Evolutionary conservation across 1,140 invertebrate species (phyloP).

Genomic region (Eumaeus atala): DNA sequence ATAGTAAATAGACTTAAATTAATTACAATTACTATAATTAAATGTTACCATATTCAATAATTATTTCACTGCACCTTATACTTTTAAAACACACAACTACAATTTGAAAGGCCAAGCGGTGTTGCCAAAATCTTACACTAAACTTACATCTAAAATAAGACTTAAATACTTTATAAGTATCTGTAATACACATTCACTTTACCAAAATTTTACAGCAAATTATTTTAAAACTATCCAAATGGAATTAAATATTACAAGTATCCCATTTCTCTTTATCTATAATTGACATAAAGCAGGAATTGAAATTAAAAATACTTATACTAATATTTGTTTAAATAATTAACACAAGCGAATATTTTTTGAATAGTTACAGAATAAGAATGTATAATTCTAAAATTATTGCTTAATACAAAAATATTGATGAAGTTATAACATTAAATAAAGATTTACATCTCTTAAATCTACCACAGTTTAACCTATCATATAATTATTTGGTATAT

Average conservation of each 20-base stretch:
- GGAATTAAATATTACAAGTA: conserved; percentile 41
- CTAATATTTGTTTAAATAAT: conserved; percentile 7
- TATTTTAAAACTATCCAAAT: conserved; percentile 28
- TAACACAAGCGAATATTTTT: conserved; percentile 12
- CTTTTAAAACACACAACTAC: conserved; percentile 67
- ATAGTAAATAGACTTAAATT: conserved; percentile 51
- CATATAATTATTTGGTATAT: conserved; percentile 54
- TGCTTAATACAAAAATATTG: conserved; percentile 23
- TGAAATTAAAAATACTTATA: conserved; percentile 14
- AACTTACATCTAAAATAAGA: conserved; percentile 24
- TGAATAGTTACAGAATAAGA: conserved; percentile 17
- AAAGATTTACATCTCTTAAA: conserved; percentile 1
- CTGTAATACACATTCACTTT: conserved; percentile 17
- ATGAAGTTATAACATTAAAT: conserved; percentile 15
- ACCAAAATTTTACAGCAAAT: conserved; percentile 35
- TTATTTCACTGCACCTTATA: conserved; percentile 27
- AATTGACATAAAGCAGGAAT: conserved; percentile 68
- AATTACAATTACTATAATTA: conserved; percentile 36
- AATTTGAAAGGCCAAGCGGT: conserved; percentile 71
- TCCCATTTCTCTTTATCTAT: conserved; percentile 50
- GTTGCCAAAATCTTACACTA: conserved; percentile 63
- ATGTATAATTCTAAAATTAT: conserved; percentile 29
- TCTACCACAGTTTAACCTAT: conserved; percentile 16
- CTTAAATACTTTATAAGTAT: conserved; percentile 13
- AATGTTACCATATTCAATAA: conserved; percentile 14